Base-by-base conservation (phyloP, 2,113 vertebrate species). In the Phylloscopus trochilus region DNA sequence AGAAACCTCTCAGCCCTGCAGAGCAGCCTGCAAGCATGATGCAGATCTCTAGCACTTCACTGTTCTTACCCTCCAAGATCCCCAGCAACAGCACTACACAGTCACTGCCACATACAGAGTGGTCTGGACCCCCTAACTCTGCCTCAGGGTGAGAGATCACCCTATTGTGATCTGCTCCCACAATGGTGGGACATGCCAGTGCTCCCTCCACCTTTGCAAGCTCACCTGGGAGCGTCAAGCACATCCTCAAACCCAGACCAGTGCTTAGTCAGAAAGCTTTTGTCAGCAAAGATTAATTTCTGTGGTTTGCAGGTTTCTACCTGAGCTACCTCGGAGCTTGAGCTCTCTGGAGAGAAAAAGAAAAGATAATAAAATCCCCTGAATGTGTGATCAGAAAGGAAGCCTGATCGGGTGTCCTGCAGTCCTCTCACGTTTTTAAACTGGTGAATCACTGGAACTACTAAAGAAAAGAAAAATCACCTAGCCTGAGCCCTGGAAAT, bases 271-370 rank as follows among this genome's bases (percentile, higher is more conserved):
- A 22, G 64, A 87, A 95, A 94, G 90, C 88, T 90, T 96, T 96
- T 93, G 94, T 94, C 90, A 83, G 92, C 83, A 86, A 92, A 96
- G 93, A 96, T 95, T 96, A 95, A 94, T 90, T 96, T 90, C 86
- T 86, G 79, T 66, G 3, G 86, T 94, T 96, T 96, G 76, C 90
- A 96, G 87, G 87, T 97, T 93, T 96, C 93, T 95, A 96, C 96
- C 95, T 93, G 90, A 93, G 90, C 86, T 93, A 94, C 92, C 69
- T 96, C 8, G 0, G 86, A 95, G 86, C 83, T 68, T 70, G 59
- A 94, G 94, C 87, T 90, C 91, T 94, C 94, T 95, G 52, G 66
- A 74, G 77, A 95, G 58, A 62, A 96, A 93, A 46, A 86, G 85
- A 91, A 94, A 89, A 96, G 95, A 92, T 89, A 93, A 95, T 87